These are phyloP conservation scores for Pilophorus perplexus DNA, from an alignment of 2,888 invertebrate genomes.

Conservation along the genomic window DNA sequence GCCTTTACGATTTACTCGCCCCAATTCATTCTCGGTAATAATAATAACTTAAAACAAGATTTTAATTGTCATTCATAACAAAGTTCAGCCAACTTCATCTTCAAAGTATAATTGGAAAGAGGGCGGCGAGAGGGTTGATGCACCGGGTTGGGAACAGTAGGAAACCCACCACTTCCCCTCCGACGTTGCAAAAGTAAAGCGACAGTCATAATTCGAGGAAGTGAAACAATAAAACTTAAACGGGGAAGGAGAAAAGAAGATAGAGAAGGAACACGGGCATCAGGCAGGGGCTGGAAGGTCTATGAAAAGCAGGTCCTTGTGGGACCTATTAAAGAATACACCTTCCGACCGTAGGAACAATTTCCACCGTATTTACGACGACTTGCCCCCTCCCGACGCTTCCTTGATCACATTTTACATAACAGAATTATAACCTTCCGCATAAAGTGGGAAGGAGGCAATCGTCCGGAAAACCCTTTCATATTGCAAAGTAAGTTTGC, in stretches of 20 bases:
- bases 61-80: conserved; percentile 4
- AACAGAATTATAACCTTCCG: conserved; percentile 38
- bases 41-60: conserved; percentile 20
- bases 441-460: conserved; percentile 36
- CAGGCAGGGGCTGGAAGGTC: no score
- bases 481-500: conserved; percentile 44
- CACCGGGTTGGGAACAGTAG: no score
- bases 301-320: conserved; percentile 25
- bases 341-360: conserved; percentile 18
- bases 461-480: conserved; percentile 43
- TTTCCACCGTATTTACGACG: conserved; percentile 32
- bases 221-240: conserved; percentile 39
- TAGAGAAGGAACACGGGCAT: not conserved
- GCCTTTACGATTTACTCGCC: no score
- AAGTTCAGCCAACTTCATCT: not conserved
- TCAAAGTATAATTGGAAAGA: not conserved
- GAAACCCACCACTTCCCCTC: no score
- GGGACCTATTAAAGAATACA: conserved; percentile 39
- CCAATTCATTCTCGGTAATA: no score
- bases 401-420: conserved; percentile 42
- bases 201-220: conserved; percentile 33
- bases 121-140: not conserved
- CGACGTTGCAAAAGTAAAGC: conserved; percentile 19
- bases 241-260: not conserved
- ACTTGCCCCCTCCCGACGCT: conserved; percentile 15